These are phyloP conservation scores for Poicephalus gulielmi DNA, from an alignment of 2,113 vertebrate genomes.

Conservation along the genomic window DNA sequence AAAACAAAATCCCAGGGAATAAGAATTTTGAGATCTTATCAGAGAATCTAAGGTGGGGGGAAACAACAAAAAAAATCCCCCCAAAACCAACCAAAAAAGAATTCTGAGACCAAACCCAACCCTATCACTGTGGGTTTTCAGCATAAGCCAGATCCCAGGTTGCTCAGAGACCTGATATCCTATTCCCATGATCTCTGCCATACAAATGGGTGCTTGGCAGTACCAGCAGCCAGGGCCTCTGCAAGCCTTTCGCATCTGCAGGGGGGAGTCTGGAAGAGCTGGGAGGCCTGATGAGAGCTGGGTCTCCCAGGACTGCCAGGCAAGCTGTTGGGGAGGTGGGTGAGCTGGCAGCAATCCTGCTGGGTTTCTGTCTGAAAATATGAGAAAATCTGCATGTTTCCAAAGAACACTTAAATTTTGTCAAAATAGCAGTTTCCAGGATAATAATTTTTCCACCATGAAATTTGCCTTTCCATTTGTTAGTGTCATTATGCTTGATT, in stretches of 20 bases:
- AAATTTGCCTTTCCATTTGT: neutral
- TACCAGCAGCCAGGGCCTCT: neutral
- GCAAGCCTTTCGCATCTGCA: neutral
- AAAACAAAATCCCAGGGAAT: neutral
- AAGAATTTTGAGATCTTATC: neutral
- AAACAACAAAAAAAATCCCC: neutral
- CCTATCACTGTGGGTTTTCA: neutral
- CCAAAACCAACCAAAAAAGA: neutral
- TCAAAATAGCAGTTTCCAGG: neutral
- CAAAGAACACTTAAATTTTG: neutral
- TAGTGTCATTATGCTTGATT: neutral
- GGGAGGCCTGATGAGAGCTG: neutral
- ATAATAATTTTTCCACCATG: neutral
- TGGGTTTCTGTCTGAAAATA: slow-evolving; percentile 1
- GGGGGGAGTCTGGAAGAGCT: neutral
- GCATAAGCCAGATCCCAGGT: neutral
- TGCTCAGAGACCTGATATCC: neutral
- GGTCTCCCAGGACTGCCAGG: slow-evolving; percentile 1
- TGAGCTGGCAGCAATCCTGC: neutral
- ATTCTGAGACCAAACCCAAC: neutral
- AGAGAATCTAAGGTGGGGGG: neutral
- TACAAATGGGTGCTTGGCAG: neutral
- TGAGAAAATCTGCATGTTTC: neutral
- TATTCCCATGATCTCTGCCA: neutral
- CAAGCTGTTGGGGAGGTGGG: neutral